Evolutionary conservation across 2,113 vertebrate species (phyloP).

Genomic region (Copsychus sechellarum): DNA sequence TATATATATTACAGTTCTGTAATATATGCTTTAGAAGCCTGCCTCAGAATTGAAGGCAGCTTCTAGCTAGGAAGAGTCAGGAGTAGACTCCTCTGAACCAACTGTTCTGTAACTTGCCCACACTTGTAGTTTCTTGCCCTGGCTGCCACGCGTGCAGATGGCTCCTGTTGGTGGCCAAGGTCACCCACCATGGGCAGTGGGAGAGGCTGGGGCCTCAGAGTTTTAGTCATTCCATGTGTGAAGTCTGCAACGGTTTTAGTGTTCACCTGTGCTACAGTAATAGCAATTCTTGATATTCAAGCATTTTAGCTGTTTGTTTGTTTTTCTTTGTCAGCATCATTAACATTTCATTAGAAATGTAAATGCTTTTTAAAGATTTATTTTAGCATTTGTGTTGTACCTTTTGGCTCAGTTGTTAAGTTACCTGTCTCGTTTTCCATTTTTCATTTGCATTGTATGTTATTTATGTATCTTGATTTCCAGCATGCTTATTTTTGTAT

Average conservation of each 20-base stretch:
- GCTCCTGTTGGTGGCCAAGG: not conserved
- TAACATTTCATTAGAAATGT: slow-evolving; percentile 83
- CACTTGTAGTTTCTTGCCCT: not conserved
- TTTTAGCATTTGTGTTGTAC: slow-evolving; percentile 74
- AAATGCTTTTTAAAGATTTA: slow-evolving; percentile 75
- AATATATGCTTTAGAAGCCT: slow-evolving; percentile 24
- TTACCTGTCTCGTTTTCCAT: slow-evolving; percentile 76
- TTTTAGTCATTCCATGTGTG: not conserved
- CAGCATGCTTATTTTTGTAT: slow-evolving; percentile 80
- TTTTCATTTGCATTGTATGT: slow-evolving; percentile 80
- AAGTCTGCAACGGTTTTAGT: slow-evolving; percentile 65
- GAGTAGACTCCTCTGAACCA: not conserved
- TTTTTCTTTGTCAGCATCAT: slow-evolving; percentile 69
- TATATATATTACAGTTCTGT: slow-evolving; percentile 13
- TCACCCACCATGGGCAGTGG: not conserved
- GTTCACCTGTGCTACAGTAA: slow-evolving; percentile 68
- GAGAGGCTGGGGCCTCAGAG: not conserved
- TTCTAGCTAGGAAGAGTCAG: not conserved
- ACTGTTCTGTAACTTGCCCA: not conserved
- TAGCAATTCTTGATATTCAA: slow-evolving; percentile 82
- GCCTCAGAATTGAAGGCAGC: not conserved
- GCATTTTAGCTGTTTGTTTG: slow-evolving; percentile 74
- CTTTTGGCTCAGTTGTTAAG: slow-evolving; percentile 68
- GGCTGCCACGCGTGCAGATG: not conserved
- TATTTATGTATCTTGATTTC: slow-evolving; percentile 80